Evolutionary conservation across 53 echinoderm and acorn worm species (phyloP), one percentile per base, ranked within the genome.

Genomic region (Luidia sarsii): DNA sequence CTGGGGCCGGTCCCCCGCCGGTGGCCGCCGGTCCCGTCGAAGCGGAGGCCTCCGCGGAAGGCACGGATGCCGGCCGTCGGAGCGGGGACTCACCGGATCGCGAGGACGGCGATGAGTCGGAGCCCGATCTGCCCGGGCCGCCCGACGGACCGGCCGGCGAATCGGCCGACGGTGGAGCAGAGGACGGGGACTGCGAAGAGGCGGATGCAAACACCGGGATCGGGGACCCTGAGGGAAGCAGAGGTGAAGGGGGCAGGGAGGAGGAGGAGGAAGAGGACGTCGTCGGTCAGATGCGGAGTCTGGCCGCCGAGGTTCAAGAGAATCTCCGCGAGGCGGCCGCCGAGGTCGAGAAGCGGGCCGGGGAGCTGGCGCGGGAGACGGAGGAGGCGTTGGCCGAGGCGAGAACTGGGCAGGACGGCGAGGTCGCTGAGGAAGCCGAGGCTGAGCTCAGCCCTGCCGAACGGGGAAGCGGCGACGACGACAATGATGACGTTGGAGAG

Each of bases 241-340:
- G 52, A 49, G 15, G 18, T 16, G 30, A 49, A 64, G 38, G 80
- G 63, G 18, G 49, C 6, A 29, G n/a, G 28, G 45, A 45, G 64
- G n/a, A 28, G 31, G 72, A 41, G 33, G 85, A 72, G 46, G 54
- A 65, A 30, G 43, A 36, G 36, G 39, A 84, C 67, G 57, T 68
- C 32, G 71, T 62, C 24, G 65, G 81, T 49, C 64, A 23, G 39
- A 85, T 94, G 75, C 79, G 55, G 62, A 77, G 48, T 4, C 31
- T 77, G 11, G 61, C 60, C 33, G 10, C 7, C 41, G 77, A 77
- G 77, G 46, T 77, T 23, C 60, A 60, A 73, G 90, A 57, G 2
- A 89, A 91, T 54, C 75, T 94, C n/a, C 71, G 67, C 43, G 72
- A 84, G 18, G 87, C 91, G 7, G 14, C 84, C 1, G 66, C 48